Percentiles rank a stretch among this genome's conserved stretches.
These are phyloP conservation scores for Glaucomys volans DNA, from an alignment of 2,113 vertebrate species.

Conservation along the genomic window DNA sequence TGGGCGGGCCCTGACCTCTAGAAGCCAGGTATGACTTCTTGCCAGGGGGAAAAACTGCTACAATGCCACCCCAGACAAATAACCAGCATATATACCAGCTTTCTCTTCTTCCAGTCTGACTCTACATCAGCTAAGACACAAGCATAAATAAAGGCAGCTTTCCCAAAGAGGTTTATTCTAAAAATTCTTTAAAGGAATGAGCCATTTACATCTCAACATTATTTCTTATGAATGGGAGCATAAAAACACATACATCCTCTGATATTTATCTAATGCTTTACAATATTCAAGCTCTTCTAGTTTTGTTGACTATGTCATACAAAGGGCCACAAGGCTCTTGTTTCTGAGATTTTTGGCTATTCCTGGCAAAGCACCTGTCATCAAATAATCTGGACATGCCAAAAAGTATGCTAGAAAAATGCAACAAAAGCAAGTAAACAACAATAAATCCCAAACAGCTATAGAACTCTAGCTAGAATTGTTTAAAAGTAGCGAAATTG, in stretches of 20 bases:
- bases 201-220: conserved; percentile 5
- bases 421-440: conserved; percentile 57
- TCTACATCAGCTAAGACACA: not conserved
- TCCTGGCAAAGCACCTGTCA: conserved; percentile 51
- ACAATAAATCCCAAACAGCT: conserved; percentile 39
- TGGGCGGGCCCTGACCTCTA: not conserved
- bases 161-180: conserved; percentile 7
- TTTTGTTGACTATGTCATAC: not conserved
- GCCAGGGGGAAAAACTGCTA: not conserved
- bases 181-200: conserved; percentile 39
- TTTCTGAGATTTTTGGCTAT: conserved; percentile 17
- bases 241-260: not conserved
- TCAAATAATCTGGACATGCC: conserved; percentile 26
- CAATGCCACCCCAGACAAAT: not conserved
- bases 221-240: not conserved
- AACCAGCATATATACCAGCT: not conserved
- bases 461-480: conserved; percentile 4
- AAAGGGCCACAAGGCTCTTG: not conserved
- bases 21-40: conserved; percentile 44
- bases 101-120: not conserved
- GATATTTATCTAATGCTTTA: not conserved
- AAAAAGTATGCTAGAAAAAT: conserved; percentile 64
- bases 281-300: not conserved
- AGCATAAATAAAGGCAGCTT: conserved; percentile 4
- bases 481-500: conserved; percentile 58